Evolutionary conservation across 2,797 vertebrate genomes (phyloP).

Genomic region (Mallotus villosus): DNA sequence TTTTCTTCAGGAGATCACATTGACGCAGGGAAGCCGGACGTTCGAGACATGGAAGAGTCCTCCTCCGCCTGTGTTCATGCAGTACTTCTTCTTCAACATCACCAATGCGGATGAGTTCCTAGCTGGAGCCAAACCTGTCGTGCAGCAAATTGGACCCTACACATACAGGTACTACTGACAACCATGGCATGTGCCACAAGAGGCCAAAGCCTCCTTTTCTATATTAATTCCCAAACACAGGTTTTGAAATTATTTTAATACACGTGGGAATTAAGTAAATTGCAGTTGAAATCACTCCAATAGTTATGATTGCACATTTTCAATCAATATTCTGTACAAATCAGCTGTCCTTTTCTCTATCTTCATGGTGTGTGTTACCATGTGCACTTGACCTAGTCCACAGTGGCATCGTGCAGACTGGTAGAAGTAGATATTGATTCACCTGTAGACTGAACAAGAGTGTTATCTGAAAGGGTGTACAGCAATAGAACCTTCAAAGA

Average conservation of each 20-base stretch:
- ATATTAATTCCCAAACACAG: not conserved
- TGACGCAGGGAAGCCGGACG: conserved; percentile 76
- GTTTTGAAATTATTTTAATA: not conserved
- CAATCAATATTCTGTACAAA: too few species aligned
- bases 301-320: too few species aligned
- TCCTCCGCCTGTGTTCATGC: conserved; percentile 77
- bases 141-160: conserved; percentile 76
- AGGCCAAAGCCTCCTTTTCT: not conserved
- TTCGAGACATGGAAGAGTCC: conserved; percentile 78
- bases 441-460: too few species aligned
- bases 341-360: too few species aligned
- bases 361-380: too few species aligned
- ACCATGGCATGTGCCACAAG: too few species aligned
- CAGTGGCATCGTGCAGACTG: too few species aligned
- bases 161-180: conserved; percentile 70
- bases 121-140: conserved; percentile 59
- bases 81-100: conserved; percentile 80
- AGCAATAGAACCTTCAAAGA: too few species aligned
- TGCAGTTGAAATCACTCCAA: not conserved
- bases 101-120: conserved; percentile 67
- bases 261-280: too few species aligned
- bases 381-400: too few species aligned
- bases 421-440: too few species aligned
- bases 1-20: conserved; percentile 72
- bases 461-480: too few species aligned